phyloP scores from a whole-genome alignment of 1,140 invertebrate species.

The Pectinophora gossypiella region DNA sequence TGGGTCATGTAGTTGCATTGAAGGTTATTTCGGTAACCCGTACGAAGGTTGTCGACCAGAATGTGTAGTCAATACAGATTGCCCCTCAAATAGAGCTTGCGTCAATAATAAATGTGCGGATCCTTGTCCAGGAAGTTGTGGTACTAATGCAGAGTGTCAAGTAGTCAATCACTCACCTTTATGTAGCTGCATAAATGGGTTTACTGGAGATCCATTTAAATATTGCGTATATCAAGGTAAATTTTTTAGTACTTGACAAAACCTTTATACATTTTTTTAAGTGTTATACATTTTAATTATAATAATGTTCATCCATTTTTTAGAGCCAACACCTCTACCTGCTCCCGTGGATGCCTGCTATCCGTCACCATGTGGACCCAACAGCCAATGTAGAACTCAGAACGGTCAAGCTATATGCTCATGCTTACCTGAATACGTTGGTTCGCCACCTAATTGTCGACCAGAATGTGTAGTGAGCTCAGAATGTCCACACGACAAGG shows the following conservation, averaged over 20 bases:
- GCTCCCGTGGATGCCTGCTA: conserved; percentile 74
- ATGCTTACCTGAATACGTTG: conserved; percentile 82
- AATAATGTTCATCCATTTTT: too few species aligned
- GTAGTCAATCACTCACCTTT: conserved; percentile 83
- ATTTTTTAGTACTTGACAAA: conserved; percentile 75
- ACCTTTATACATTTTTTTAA: conserved; percentile 10
- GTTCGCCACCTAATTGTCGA: conserved; percentile 83
- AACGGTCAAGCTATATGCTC: conserved; percentile 81
- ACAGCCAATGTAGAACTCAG: conserved; percentile 82
- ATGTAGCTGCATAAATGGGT: conserved; percentile 82
- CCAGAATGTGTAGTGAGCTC: conserved; percentile 84
- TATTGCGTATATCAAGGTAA: conserved; percentile 76
- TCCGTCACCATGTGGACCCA: conserved; percentile 83
- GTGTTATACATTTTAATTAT: background rate
- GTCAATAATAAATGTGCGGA: too few species aligned
- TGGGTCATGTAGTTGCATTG: conserved; percentile 82
- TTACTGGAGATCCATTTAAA: conserved; percentile 81
- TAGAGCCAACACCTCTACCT: conserved; percentile 46
- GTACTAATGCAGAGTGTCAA: conserved; percentile 83
- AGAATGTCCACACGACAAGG: conserved; percentile 80
- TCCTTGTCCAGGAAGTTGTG: conserved; percentile 83
- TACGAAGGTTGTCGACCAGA: conserved; percentile 84
- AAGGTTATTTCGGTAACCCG: conserved; percentile 82
- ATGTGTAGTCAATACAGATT: conserved; percentile 81
- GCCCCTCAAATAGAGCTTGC: conserved; percentile 80